A percentile compares a stretch with the other conserved stretches of the same genome.
Evolutionary conservation across 2,797 vertebrate species (phyloP).

Genomic region (Serranus cabrilla): DNA sequence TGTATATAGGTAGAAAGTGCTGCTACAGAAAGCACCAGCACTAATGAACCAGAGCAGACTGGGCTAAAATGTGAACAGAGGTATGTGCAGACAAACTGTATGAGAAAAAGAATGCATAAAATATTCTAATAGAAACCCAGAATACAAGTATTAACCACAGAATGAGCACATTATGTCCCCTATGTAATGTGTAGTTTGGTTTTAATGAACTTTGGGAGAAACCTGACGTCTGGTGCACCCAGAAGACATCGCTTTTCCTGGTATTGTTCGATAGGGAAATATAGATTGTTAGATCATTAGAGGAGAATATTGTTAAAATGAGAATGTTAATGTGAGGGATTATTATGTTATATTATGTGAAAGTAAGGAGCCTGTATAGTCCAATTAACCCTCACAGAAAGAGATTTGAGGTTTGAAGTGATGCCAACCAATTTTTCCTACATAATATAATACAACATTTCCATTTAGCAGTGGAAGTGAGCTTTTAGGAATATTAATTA

Average conservation of each 20-base stretch:
- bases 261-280: constrained; percentile 46
- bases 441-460: background rate
- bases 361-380: background rate
- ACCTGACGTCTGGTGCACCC: constrained; percentile 1
- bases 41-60: no score
- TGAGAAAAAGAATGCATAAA: no score
- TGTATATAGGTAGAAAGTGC: no score
- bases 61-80: no score
- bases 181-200: constrained; percentile 10
- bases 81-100: no score
- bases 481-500: no score
- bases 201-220: constrained; percentile 59
- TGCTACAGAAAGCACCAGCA: no score
- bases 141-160: no score
- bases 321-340: background rate
- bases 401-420: background rate
- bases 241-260: constrained; percentile 17
- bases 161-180: no score
- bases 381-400: background rate
- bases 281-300: no score
- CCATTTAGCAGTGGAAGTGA: background rate
- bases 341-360: background rate
- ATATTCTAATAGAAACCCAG: no score
- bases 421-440: background rate
- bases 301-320: no score